Evolutionary conservation across 2,888 invertebrate species (phyloP), one percentile per base, ranked within the genome.

Genomic region (Dione vanillae): DNA sequence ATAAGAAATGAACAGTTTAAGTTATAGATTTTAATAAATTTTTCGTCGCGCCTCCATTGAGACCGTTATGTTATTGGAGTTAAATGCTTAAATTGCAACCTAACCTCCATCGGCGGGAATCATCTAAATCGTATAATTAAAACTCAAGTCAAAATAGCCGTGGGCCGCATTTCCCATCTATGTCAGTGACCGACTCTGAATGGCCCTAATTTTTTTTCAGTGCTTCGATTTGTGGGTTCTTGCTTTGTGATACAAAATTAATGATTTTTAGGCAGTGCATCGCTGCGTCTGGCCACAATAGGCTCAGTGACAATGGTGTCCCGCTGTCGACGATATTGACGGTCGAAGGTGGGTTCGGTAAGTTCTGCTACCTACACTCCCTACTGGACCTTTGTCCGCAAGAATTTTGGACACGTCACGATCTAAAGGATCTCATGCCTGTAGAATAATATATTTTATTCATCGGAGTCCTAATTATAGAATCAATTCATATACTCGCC

Each of bases 211-310:
- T 91, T 92, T 54, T 90, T 85, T 90, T 89, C 88, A 88, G 85
- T 76, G 80, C 82, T 86, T 90, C 91, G 89, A 91, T 91, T 91
- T 91, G 92, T 92, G 93, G 89, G 92, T 91, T 91, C 92, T 85
- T 83, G 90, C 92, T 91, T 93, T 93, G 93, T 92, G 91, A 86
- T 91, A 88, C 84, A 89, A 90, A 92, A 93, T 93, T 93, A 93
- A 93, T 93, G 93, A 92, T 92, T 93, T 92, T 90, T 89, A 89
- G 92, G 89, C 91, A 90, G 90, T 86, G 87, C 88, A 86, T 83
- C 83, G 86, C 83, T 82, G 85, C 86, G 85, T 85, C 85, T 82
- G 85, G 76, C 78, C 83, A 92, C 91, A 92, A 92, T 87, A 83
- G 87, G 62, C 62, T 69, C 81, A 87, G 85, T 88, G 90, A 93